Conservation (phyloP, 2,888 invertebrate species). For the Sminthurinus aureus region DNA sequence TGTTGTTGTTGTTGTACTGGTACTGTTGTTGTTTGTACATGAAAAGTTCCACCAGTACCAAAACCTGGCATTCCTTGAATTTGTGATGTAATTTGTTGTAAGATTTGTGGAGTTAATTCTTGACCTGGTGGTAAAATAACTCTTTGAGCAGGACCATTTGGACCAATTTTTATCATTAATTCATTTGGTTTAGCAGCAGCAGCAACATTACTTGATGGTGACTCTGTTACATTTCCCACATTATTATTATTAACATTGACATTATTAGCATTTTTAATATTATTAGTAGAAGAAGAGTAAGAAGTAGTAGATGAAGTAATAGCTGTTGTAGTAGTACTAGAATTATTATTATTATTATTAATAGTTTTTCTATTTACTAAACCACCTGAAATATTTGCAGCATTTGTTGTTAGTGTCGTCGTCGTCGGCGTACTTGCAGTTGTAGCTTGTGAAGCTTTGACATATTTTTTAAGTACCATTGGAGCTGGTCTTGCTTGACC, state of each 20-base stretch:
- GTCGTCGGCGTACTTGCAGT: conserved; percentile 3
- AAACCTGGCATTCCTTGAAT: conserved; percentile 33
- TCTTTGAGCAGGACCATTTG: conserved; percentile 22
- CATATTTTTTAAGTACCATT: conserved; percentile 33
- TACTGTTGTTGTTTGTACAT: conserved; percentile 18
- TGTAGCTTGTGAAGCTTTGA: conserved; percentile 16
- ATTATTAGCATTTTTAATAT: too few species aligned
- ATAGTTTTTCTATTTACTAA: background rate
- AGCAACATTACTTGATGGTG: background rate
- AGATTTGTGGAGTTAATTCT: conserved; percentile 35
- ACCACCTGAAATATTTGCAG: background rate
- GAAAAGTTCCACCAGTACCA: background rate
- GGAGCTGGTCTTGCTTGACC: conserved; percentile 8
- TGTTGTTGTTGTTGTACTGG: conserved; percentile 31
- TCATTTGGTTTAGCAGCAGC: conserved; percentile 11
- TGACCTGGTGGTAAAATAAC: conserved; percentile 30
- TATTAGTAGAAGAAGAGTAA: too few species aligned
- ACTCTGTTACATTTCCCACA: background rate
- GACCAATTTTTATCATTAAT: conserved; percentile 22
- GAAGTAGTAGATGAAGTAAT: background rate
- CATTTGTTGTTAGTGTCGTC: background rate
- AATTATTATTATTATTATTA: background rate
- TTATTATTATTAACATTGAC: too few species aligned
- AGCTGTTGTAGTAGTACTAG: background rate
- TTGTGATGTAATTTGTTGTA: conserved; percentile 37